phyloP scores from a whole-genome alignment of 1,140 invertebrate species.

The Drosophila nannoptera region DNA sequence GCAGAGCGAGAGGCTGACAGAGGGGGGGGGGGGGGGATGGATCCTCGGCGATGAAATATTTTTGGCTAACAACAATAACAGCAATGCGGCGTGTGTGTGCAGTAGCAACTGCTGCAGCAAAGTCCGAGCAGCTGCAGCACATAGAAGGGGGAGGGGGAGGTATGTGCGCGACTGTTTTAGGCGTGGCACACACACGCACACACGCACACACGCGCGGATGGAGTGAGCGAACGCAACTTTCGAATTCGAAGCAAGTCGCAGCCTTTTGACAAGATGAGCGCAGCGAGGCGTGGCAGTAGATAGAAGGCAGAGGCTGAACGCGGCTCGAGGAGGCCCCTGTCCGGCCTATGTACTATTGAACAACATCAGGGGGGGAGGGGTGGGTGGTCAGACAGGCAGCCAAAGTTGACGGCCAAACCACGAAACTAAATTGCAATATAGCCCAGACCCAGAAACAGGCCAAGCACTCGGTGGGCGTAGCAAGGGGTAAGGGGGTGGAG shows the following conservation, averaged over 20 bases:
- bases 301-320: not conserved
- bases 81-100: conserved; percentile 72
- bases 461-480: not conserved
- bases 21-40: conserved; percentile 10
- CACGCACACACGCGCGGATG: no score
- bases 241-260: conserved; percentile 52
- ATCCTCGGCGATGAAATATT: conserved; percentile 68
- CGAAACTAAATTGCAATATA: conserved; percentile 68
- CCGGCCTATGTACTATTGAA: conserved; percentile 53
- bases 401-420: conserved; percentile 69
- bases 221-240: conserved; percentile 18
- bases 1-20: not conserved
- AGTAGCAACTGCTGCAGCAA: conserved; percentile 63
- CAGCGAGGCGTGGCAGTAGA: not conserved
- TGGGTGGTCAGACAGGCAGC: no score
- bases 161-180: conserved; percentile 54
- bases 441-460: not conserved
- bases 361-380: no score
- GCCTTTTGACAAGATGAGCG: conserved; percentile 59
- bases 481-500: not conserved
- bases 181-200: conserved; percentile 44
- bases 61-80: conserved; percentile 38
- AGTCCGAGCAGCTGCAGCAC: conserved; percentile 32
- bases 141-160: conserved; percentile 7
- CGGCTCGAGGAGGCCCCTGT: not conserved